Evolutionary conservation across 2,888 invertebrate genomes (phyloP).

Genomic region (Agonopterix alstromeriana): DNA sequence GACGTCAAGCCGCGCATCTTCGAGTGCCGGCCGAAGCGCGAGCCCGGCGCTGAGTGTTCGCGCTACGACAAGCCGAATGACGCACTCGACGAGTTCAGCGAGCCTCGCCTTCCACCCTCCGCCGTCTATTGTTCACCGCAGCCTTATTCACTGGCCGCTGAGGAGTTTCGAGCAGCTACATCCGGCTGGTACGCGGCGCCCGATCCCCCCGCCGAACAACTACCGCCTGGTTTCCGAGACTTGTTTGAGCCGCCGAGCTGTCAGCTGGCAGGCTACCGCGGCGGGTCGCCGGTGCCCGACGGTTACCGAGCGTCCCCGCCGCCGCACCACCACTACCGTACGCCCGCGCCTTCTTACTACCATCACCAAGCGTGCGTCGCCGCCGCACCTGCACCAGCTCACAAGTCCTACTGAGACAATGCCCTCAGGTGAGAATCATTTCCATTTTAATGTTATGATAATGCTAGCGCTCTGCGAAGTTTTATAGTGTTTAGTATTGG

Average conservation of each 20-base stretch:
- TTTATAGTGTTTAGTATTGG: slow-evolving; percentile 28
- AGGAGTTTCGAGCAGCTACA: slow-evolving; percentile 73
- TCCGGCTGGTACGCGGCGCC: slow-evolving; percentile 76
- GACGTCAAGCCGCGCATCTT: slow-evolving; percentile 80
- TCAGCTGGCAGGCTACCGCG: slow-evolving; percentile 68
- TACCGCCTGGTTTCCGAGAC: slow-evolving; percentile 64
- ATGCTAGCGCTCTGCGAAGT: slow-evolving; percentile 47
- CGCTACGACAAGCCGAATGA: slow-evolving; percentile 68
- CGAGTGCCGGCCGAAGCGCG: slow-evolving; percentile 83
- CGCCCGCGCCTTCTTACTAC: slow-evolving; percentile 67
- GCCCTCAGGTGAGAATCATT: slow-evolving; percentile 49
- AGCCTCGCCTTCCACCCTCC: slow-evolving; percentile 74
- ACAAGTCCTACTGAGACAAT: slow-evolving; percentile 69
- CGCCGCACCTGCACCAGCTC: slow-evolving; percentile 62
- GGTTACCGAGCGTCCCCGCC: slow-evolving; percentile 62
- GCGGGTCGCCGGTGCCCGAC: slow-evolving; percentile 60
- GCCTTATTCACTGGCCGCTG: slow-evolving; percentile 69
- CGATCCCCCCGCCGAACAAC: slow-evolving; percentile 61
- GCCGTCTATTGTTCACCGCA: slow-evolving; percentile 73
- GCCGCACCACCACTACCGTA: slow-evolving; percentile 66
- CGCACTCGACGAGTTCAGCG: slow-evolving; percentile 63
- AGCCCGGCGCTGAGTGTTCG: slow-evolving; percentile 79
- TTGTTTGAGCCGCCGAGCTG: slow-evolving; percentile 72
- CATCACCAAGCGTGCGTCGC: slow-evolving; percentile 80
- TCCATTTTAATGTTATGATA: neutral